Base-by-base conservation (phyloP, 2,113 vertebrate genomes). In the Tetrax tetrax region DNA sequence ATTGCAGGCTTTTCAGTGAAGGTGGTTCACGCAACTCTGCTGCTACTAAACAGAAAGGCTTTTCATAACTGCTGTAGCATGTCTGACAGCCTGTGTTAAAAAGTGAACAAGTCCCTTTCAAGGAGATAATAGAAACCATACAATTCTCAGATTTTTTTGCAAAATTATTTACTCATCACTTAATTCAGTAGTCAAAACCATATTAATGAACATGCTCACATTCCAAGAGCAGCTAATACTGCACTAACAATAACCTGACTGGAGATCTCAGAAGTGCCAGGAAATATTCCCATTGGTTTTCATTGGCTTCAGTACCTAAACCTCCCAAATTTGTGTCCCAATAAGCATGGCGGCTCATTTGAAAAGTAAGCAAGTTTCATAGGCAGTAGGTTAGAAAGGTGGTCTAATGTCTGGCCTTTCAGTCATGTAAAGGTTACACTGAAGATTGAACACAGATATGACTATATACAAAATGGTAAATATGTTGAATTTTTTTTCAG, bases 261-360 rank as follows among this genome's bases (percentile, higher is more conserved):
- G 4, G 43, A 48, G 9, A 57, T 33, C 23, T 70, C 22, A 33
- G 23, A 82, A 74, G 10, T 15, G 6, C 10, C 18, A 22, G 60
- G 64, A 91, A 87, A 72, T 75, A 61, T n/a, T 90, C 35, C 7
- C 8, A 7, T 12, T 75, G 21, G 51, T 70, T 84, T 84, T 81
- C 75, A 60, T 33, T 7, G 10, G 10, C 12, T 91, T 68, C 31
- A 61, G 23, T 74, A 41, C 12, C 7, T 66, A 71, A 77, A 86
- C n/a, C 12, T 76, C 17, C 18, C 27, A 35, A 25, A 51, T 50
- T 15, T 29, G 13, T 38, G 37, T 57, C 45, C 37, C 21, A 23
- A 2, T n/a, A 57, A 90, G 9, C 0, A 1, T 4, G 9, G 23
- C 17, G 0, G 1, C 43, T 81, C 13, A 48, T 81, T 35, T 87